phyloP scores from a whole-genome alignment of 1,140 invertebrate genomes.

The Hylaeus anthracinus region DNA sequence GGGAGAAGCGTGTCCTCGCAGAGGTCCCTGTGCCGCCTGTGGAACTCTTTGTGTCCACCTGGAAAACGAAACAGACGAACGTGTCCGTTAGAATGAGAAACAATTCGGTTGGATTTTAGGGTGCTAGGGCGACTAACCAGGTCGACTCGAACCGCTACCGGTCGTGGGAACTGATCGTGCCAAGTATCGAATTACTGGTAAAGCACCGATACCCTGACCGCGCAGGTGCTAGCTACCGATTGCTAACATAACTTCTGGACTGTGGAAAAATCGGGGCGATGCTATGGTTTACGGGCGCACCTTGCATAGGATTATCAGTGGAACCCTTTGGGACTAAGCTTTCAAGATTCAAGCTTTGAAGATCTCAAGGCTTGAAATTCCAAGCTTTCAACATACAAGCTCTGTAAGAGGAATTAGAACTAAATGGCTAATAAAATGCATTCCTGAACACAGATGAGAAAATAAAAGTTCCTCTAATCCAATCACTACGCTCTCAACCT shows the following conservation, averaged over 20 bases:
- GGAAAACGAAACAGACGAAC: constrained; percentile 65
- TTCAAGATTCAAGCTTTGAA: too few species aligned
- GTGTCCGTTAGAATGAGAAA: constrained; percentile 1
- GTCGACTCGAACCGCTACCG: too few species aligned
- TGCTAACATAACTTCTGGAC: not conserved
- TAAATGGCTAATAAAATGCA: too few species aligned
- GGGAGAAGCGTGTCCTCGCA: constrained; percentile 84
- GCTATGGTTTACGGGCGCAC: too few species aligned
- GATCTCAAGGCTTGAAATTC: too few species aligned
- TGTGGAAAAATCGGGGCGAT: not conserved
- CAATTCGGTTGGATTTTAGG: not conserved
- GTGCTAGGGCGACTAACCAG: not conserved
- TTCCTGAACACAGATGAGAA: too few species aligned
- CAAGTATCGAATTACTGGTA: constrained; percentile 19
- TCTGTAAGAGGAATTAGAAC: too few species aligned
- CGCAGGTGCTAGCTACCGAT: constrained; percentile 9
- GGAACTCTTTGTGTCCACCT: constrained; percentile 88
- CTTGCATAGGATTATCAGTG: too few species aligned
- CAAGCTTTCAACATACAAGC: too few species aligned
- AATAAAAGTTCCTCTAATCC: too few species aligned
- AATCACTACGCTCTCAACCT: not conserved
- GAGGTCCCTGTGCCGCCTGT: constrained; percentile 84
- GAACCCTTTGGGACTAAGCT: too few species aligned
- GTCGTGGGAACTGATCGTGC: constrained; percentile 24
- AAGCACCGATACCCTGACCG: not conserved